A percentile compares a stretch with the other conserved stretches of the same genome.
Conservation (phyloP, 2,113 vertebrate genomes). For the Oncorhynchus gorbuscha region DNA sequence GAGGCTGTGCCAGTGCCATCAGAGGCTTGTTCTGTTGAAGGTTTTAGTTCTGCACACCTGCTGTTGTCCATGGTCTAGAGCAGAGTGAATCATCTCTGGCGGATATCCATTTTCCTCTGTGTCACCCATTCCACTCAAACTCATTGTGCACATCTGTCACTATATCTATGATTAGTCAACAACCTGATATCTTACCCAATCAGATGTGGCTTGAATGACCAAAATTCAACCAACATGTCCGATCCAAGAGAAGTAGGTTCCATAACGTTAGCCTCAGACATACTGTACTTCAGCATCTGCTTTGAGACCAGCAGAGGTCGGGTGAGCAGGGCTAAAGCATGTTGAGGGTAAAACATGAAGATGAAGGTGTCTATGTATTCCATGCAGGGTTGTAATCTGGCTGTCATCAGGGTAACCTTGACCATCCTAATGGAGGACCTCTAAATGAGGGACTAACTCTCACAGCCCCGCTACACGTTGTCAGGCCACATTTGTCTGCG, state of each 20-base stretch:
- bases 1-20: background rate
- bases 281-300: background rate
- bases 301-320: background rate
- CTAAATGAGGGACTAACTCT: constrained; percentile 1
- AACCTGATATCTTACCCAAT: background rate
- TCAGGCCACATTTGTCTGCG: constrained; percentile 3
- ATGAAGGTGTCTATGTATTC: background rate
- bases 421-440: background rate
- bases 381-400: background rate
- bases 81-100: background rate
- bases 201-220: background rate
- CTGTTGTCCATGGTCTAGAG: background rate
- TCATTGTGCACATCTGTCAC: no score
- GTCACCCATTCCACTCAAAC: no score
- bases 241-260: background rate
- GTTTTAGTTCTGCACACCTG: background rate
- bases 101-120: background rate
- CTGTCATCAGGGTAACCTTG: background rate
- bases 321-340: background rate
- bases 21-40: background rate
- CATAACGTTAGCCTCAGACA: background rate
- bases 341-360: background rate
- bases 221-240: background rate
- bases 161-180: background rate
- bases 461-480: background rate